These are phyloP conservation scores for Todiramphus saurophagus DNA, from an alignment of 2,113 vertebrate species.

Conservation along the genomic window DNA sequence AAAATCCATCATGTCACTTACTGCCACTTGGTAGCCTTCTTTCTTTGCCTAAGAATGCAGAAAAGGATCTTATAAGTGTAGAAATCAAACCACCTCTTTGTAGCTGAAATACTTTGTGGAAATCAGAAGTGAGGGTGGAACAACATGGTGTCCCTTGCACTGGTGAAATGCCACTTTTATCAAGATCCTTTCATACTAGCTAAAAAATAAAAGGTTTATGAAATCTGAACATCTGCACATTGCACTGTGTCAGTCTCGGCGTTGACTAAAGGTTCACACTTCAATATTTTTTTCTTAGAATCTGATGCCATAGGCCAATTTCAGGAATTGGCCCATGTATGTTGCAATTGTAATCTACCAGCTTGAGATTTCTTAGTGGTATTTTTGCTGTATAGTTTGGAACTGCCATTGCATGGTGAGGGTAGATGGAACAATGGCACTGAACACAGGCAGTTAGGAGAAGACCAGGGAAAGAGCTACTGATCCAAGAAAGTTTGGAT, in stretches of 20 bases:
- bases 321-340: neutral
- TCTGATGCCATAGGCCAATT: neutral
- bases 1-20: neutral
- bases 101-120: neutral
- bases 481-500: neutral
- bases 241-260: neutral
- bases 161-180: neutral
- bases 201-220: neutral
- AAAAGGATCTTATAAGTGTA: neutral
- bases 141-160: neutral
- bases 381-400: neutral
- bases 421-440: neutral
- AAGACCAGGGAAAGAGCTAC: neutral
- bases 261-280: neutral
- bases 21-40: neutral
- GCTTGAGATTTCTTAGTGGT: neutral
- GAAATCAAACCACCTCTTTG: neutral
- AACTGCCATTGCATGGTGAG: neutral
- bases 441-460: neutral
- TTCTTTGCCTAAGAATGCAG: neutral
- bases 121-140: neutral
- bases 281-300: neutral
- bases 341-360: neutral
- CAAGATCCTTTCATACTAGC: neutral
- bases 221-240: neutral